Evolutionary conservation across 2,113 vertebrate genomes (phyloP).

Genomic region (Mus pahari): DNA sequence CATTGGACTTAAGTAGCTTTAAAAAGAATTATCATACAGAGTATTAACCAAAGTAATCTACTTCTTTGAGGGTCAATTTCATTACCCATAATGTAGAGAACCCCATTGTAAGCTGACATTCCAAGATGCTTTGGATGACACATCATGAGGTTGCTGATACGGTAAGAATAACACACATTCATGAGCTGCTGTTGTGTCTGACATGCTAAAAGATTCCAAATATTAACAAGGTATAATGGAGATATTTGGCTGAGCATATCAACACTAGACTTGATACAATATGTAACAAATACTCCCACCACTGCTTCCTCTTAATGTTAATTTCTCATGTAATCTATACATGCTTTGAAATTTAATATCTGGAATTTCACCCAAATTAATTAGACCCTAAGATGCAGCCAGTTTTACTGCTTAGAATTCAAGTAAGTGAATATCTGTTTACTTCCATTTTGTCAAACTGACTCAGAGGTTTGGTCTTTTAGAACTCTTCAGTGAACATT

Average conservation of each 20-base stretch:
- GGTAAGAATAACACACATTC: neutral
- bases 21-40: neutral
- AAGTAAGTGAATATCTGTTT: neutral
- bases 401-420: neutral
- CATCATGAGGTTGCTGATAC: neutral
- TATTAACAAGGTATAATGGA: neutral
- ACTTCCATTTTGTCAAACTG: neutral
- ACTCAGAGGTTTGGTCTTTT: neutral
- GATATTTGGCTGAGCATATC: neutral
- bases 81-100: neutral
- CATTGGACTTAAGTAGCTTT: conserved; percentile 1
- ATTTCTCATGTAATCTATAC: conserved; percentile 38
- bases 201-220: conserved; percentile 32
- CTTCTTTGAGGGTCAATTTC: conserved; percentile 12
- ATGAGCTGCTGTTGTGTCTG: neutral
- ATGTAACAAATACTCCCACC: neutral
- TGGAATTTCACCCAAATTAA: neutral
- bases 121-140: neutral
- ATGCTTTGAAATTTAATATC: neutral
- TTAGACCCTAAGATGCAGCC: neutral
- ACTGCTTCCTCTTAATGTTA: conserved; percentile 5
- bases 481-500: neutral
- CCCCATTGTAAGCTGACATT: neutral
- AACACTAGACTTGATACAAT: neutral
- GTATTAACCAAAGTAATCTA: neutral